Evolutionary conservation across 2,888 invertebrate species (phyloP).

Genomic region (Adineta ricciae): DNA sequence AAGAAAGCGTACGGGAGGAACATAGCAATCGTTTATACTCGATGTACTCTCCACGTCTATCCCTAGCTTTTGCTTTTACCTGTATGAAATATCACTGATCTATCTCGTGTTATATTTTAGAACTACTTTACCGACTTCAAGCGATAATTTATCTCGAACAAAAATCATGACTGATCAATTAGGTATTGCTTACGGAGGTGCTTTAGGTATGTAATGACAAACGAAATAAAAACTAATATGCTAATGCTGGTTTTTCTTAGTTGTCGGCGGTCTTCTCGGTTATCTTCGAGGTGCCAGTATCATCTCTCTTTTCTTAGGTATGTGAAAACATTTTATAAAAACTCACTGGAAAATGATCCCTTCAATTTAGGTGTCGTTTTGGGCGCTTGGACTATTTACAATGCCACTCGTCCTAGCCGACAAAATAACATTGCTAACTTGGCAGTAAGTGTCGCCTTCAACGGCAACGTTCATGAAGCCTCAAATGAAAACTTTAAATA

Average conservation of each 20-base stretch:
- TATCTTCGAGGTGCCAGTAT: neutral
- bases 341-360: too few species aligned
- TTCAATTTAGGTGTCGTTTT: constrained; percentile 1
- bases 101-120: neutral
- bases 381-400: neutral
- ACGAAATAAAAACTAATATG: neutral
- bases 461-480: too few species aligned
- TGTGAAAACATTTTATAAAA: neutral
- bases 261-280: neutral
- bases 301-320: neutral
- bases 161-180: neutral
- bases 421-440: neutral
- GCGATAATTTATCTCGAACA: neutral
- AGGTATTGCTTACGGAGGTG: neutral
- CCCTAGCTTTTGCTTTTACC: too few species aligned
- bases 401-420: neutral
- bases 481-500: too few species aligned
- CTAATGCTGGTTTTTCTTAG: neutral
- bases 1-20: neutral
- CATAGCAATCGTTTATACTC: neutral
- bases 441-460: neutral
- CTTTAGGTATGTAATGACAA: neutral
- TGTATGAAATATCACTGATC: too few species aligned
- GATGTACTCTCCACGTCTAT: too few species aligned
- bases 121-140: neutral